Evolutionary conservation across 2,888 invertebrate genomes (phyloP), one percentile per base, ranked within the genome.

Genomic region (Galeruca laticollis): DNA sequence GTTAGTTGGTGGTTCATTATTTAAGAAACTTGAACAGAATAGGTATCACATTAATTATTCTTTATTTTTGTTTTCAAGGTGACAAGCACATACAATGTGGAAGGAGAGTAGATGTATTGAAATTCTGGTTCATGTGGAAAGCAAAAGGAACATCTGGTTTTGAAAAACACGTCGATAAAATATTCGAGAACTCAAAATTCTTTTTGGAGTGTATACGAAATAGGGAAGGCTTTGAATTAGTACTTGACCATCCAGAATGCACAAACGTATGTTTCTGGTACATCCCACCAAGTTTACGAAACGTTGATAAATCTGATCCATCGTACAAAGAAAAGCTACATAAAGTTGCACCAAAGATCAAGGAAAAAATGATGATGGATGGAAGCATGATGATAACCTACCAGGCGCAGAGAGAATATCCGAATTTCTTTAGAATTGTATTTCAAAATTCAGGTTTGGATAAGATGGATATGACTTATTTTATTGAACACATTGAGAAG

Each of bases 41-140:
- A 26, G 0, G 2, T 11, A 40, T 51, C 43, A 13, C 9, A 21
- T 5, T 33, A 33, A 62, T 9, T n/a, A 13, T n/a, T 11, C 35
- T 40, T 59, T n/a, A 8, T 26, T 57, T 61, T 51, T 56, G 33
- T 51, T 49, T 78, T 76, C n/a, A 33, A 0, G 96, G 96, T 0
- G 96, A 96, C 82, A 98, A 98, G 82, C 96, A 97, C 79, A 92
- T 99, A 49, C 98, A 99, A 83, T 99, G 98, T 83, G 98, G 98
- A 0, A 89, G 99, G 0, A 90, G 97, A 77, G 98, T 96, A 1
- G 98, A 99, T 83, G 95, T 98, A 10, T 89, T 98, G 72, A 99
- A 99, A 85, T 94, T 98, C 84, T 99, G 98, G 98, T 93, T 97
- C 82, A 97, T 97, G 96, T 98, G 98, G 98, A 95, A 97, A 81